These are phyloP conservation scores for Pristionchus arcanus DNA, from an alignment of 2,888 invertebrate genomes.

Conservation along the genomic window DNA sequence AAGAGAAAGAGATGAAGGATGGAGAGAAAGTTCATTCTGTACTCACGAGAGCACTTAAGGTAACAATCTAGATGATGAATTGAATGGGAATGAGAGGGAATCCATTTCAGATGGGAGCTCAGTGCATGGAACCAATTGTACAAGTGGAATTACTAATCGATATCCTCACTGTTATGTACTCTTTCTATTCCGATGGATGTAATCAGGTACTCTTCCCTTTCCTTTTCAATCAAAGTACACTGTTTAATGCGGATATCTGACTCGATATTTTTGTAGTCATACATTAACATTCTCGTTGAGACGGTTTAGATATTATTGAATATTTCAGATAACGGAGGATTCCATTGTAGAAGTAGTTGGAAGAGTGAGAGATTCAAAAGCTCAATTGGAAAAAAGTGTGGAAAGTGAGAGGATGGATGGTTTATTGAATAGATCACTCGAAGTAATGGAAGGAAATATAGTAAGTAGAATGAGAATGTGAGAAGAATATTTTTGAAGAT, in stretches of 20 bases:
- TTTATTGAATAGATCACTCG: constrained; percentile 86
- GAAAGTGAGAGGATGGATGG: constrained; percentile 97
- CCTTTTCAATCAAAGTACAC: not conserved
- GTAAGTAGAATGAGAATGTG: constrained; percentile 47
- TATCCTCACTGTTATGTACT: constrained; percentile 93
- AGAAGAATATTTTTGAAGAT: not conserved
- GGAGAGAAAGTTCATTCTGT: constrained; percentile 54
- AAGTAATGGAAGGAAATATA: constrained; percentile 46
- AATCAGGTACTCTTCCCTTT: constrained; percentile 81
- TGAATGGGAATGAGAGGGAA: not conserved
- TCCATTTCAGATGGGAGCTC: constrained; percentile 87
- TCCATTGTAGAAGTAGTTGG: constrained; percentile 88
- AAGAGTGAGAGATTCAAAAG: constrained; percentile 93
- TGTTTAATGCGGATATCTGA: no score
- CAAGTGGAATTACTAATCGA: constrained; percentile 97
- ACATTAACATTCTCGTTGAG: no score
- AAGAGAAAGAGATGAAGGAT: constrained; percentile 89
- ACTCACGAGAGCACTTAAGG: constrained; percentile 87
- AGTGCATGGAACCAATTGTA: constrained; percentile 97
- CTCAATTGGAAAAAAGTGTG: constrained; percentile 89
- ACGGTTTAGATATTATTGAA: not conserved
- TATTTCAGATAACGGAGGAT: constrained; percentile 84
- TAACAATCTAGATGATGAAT: not conserved
- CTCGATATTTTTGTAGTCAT: no score
- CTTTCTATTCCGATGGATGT: constrained; percentile 90